phyloP scores from a whole-genome alignment of 2,113 vertebrate genomes.

The Cettia cetti region DNA sequence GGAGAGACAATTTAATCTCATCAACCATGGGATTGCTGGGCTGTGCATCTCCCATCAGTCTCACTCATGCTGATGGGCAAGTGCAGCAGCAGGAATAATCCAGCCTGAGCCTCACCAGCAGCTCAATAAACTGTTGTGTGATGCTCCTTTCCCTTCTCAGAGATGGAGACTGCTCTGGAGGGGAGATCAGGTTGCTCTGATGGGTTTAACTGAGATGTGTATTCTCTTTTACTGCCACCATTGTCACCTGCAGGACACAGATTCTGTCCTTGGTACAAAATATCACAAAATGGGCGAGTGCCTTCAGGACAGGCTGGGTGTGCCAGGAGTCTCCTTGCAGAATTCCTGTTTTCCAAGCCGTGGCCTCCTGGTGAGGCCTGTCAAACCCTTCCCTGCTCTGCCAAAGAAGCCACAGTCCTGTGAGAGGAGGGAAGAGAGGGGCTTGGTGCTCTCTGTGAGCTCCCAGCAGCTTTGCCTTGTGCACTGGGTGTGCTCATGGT shows the following conservation, averaged over 20 bases:
- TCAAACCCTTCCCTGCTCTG: neutral
- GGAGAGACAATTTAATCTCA: neutral
- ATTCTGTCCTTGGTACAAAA: neutral
- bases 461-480: neutral
- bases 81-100: neutral
- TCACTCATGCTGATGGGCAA: neutral
- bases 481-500: neutral
- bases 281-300: neutral
- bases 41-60: neutral
- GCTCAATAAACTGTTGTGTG: neutral
- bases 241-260: neutral
- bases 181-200: neutral
- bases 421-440: neutral
- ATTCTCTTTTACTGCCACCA: fast-evolving
- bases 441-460: neutral
- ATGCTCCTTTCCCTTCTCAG: neutral
- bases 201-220: neutral
- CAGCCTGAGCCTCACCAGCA: neutral
- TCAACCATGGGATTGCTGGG: neutral
- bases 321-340: neutral
- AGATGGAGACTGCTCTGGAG: neutral
- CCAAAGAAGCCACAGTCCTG: neutral
- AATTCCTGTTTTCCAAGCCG: neutral
- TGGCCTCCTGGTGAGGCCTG: neutral
- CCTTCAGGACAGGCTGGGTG: neutral